Conservation (phyloP, 2,113 vertebrate genomes). For the Zosterops borbonicus region DNA sequence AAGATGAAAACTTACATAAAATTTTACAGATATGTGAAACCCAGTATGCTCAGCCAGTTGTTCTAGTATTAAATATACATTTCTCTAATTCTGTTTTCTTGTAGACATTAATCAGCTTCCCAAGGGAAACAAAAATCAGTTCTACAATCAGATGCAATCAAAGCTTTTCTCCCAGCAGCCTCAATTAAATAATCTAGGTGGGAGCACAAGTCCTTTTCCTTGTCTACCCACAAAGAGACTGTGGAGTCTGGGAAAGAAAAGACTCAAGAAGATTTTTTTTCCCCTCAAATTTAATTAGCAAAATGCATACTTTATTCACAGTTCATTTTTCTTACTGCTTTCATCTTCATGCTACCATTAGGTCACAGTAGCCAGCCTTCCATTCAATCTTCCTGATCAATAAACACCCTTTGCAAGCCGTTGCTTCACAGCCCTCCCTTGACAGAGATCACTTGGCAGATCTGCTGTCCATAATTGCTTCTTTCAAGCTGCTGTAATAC, state of each 20-base stretch:
- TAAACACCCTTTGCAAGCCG: neutral
- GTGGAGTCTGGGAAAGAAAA: neutral
- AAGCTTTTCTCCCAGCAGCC: neutral
- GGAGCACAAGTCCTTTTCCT: neutral
- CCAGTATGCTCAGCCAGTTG: neutral
- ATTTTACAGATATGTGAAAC: neutral
- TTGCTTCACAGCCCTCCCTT: neutral
- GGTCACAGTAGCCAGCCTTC: neutral
- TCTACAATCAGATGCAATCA: neutral
- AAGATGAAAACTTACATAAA: neutral
- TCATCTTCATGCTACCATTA: neutral
- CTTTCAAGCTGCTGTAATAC: neutral
- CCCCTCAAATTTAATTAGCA: neutral
- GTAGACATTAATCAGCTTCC: neutral
- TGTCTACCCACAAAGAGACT: neutral
- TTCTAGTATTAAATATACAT: neutral
- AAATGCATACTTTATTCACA: neutral
- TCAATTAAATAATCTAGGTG: constrained; percentile 15
- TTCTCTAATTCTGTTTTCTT: constrained; percentile 3
- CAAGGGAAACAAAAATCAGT: neutral
- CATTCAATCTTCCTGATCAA: neutral
- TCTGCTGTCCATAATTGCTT: neutral
- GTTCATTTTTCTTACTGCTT: constrained; percentile 3
- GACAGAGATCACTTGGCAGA: neutral
- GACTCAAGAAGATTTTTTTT: neutral